phyloP scores from a whole-genome alignment of 2,888 invertebrate genomes.

The Oscheius onirici region DNA sequence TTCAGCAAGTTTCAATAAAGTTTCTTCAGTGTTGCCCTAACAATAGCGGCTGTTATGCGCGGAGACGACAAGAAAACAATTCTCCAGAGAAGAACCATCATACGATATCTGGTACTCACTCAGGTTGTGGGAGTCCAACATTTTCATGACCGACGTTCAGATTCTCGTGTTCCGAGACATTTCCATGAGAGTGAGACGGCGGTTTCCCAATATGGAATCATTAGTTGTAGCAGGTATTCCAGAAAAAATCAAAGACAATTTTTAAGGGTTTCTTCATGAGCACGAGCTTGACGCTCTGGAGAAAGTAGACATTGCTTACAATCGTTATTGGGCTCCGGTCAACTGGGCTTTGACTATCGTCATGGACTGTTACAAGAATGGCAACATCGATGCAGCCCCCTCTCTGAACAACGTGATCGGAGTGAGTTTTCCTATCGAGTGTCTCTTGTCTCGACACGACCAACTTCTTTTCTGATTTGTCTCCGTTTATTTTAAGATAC shows the following conservation, averaged over 20 bases:
- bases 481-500: conserved; percentile 6
- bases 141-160: conserved; percentile 31
- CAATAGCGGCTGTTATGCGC: conserved; percentile 47
- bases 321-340: conserved; percentile 68
- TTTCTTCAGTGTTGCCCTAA: conserved; percentile 46
- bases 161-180: conserved; percentile 64
- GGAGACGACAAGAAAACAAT: conserved; percentile 42
- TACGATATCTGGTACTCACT: conserved; percentile 49
- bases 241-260: too few species aligned
- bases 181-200: conserved; percentile 54
- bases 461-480: not conserved
- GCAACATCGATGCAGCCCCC: conserved; percentile 29
- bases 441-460: too few species aligned
- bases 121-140: conserved; percentile 34
- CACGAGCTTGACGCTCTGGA: conserved; percentile 56
- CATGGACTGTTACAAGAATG: conserved; percentile 19
- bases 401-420: conserved; percentile 23
- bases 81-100: conserved; percentile 46
- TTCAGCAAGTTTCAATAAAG: not conserved
- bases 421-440: conserved; percentile 15
- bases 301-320: conserved; percentile 45
- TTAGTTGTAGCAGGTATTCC: conserved; percentile 50
- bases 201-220: conserved; percentile 58
- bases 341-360: conserved; percentile 59
- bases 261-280: conserved; percentile 63